Percentiles rank a stretch among this genome's conserved stretches.
Evolutionary conservation across 2,888 invertebrate genomes (phyloP).

Genomic region (Phaonia tiefii): DNA sequence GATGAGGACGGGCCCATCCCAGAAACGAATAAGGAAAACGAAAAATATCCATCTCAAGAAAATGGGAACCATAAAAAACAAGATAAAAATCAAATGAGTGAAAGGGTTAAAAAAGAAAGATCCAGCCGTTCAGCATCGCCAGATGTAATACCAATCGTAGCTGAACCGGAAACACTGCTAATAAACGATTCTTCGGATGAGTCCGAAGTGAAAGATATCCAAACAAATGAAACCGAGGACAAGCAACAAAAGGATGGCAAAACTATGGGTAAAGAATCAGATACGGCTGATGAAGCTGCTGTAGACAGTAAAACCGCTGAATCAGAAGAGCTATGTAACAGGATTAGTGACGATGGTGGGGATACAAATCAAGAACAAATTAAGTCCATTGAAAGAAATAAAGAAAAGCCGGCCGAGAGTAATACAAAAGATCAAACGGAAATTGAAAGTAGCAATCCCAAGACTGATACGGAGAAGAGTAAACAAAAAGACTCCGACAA

Average conservation of each 20-base stretch:
- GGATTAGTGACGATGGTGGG: not conserved
- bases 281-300: not conserved
- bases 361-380: not conserved
- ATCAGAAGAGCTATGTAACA: conserved; percentile 66
- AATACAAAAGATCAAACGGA: not conserved
- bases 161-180: conserved; percentile 82
- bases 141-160: conserved; percentile 79
- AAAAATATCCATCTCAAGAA: not conserved
- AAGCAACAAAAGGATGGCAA: not conserved
- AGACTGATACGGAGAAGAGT: not conserved
- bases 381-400: not conserved
- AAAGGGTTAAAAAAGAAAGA: conserved; percentile 64
- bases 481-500: not conserved
- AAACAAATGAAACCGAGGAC: not conserved
- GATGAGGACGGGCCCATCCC: not conserved
- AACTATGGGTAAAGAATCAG: not conserved
- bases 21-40: conserved; percentile 24
- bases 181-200: conserved; percentile 81
- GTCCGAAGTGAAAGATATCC: not conserved
- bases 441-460: not conserved
- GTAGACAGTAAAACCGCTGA: conserved; percentile 51
- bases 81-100: not conserved
- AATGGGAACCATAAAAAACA: conserved; percentile 27
- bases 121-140: conserved; percentile 77
- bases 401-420: not conserved